Evolutionary conservation across 2,888 invertebrate species (phyloP).

Genomic region (Drosophila cracens): DNA sequence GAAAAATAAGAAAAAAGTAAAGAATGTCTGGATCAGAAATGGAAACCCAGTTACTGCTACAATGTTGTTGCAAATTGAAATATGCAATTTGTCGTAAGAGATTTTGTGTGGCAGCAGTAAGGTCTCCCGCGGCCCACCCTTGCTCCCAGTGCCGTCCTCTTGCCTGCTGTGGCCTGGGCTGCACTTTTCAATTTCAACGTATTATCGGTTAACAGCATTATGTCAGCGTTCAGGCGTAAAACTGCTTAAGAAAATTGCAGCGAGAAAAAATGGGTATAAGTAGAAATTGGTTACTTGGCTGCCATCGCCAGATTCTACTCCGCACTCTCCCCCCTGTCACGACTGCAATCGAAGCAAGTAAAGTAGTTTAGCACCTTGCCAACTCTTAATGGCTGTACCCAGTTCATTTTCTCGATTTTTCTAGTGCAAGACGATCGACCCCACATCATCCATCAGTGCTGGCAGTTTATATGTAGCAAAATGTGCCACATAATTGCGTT

Average conservation of each 20-base stretch:
- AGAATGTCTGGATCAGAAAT: constrained; percentile 54
- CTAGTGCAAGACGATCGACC: background rate
- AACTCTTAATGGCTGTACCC: constrained; percentile 54
- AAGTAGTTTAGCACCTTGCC: constrained; percentile 69
- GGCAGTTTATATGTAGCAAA: constrained; percentile 59
- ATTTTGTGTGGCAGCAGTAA: constrained; percentile 69
- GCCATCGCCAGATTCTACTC: constrained; percentile 9
- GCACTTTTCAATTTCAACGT: constrained; percentile 73
- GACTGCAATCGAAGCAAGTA: constrained; percentile 28
- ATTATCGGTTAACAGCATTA: constrained; percentile 83
- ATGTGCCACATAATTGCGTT: constrained; percentile 75
- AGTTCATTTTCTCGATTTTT: constrained; percentile 8
- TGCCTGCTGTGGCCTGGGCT: constrained; percentile 18
- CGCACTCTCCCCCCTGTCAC: background rate
- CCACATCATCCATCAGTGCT: constrained; percentile 44
- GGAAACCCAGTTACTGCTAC: constrained; percentile 46
- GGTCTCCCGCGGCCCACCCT: constrained; percentile 16
- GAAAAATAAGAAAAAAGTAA: constrained; percentile 2
- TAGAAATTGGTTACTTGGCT: constrained; percentile 49
- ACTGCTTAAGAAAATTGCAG: constrained; percentile 83
- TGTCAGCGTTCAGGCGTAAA: constrained; percentile 82
- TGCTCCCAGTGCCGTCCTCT: constrained; percentile 12
- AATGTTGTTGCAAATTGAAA: constrained; percentile 78
- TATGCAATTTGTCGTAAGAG: constrained; percentile 81
- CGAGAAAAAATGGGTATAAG: constrained; percentile 27